Evolutionary conservation across 2,113 vertebrate genomes (phyloP).

Genomic region (Bungarus multicinctus): DNA sequence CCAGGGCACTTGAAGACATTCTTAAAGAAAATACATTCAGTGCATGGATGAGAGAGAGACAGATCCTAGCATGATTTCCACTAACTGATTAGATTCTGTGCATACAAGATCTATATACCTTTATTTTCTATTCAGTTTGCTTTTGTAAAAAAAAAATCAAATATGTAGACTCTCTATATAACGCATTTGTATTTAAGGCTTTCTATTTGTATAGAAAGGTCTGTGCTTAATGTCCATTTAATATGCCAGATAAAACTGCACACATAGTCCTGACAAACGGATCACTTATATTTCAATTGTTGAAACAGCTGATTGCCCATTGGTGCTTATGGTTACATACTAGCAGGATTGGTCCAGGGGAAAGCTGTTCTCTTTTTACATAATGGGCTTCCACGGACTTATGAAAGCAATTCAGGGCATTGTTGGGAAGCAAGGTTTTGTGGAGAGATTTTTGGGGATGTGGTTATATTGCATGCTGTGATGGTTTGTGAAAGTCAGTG

Average conservation of each 20-base stretch:
- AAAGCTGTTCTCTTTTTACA: neutral
- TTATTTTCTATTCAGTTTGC: neutral
- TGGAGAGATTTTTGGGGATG: neutral
- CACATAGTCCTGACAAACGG: neutral
- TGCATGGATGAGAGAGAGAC: neutral
- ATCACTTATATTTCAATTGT: neutral
- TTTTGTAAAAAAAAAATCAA: neutral
- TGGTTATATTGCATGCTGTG: slow-evolving; percentile 10
- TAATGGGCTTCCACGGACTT: neutral
- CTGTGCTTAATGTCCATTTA: too few relatives aligned
- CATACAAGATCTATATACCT: neutral
- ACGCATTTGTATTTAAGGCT: neutral
- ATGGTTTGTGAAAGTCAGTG: slow-evolving; percentile 14
- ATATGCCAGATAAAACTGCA: neutral
- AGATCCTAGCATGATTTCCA: neutral
- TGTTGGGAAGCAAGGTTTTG: neutral
- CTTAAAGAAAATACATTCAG: neutral
- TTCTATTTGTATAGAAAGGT: neutral
- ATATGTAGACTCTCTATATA: too few relatives aligned
- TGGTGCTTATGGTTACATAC: neutral
- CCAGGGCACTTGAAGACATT: neutral
- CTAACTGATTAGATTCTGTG: neutral
- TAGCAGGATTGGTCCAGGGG: neutral
- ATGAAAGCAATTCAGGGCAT: neutral
- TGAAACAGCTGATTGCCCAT: neutral